phyloP scores from a whole-genome alignment of 37 sponge, comb jelly and placozoan species.

The Ephydatia muelleri region DNA sequence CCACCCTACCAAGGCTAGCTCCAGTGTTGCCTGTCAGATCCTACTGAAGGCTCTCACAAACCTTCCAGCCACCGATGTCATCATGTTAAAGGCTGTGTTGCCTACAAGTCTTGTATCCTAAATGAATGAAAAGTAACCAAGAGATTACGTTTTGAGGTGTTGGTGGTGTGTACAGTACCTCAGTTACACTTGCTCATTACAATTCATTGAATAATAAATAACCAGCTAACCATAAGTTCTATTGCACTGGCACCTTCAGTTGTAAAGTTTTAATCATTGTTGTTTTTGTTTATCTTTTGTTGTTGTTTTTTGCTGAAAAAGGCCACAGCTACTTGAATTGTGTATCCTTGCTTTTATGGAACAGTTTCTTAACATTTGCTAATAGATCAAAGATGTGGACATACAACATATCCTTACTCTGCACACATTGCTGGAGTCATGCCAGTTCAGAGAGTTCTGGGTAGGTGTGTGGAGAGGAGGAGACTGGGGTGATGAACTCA shows the following conservation, averaged over 20 bases:
- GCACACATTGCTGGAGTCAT: constrained; percentile 56
- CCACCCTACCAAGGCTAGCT: constrained; percentile 27
- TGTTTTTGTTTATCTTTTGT: too few relatives aligned
- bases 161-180: too few relatives aligned
- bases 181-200: too few relatives aligned
- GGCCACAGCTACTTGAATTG: too few relatives aligned
- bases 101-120: constrained; percentile 29
- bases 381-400: constrained; percentile 31
- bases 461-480: background rate
- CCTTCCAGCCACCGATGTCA: constrained; percentile 67
- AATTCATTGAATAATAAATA: too few relatives aligned
- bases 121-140: background rate
- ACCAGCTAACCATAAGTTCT: too few relatives aligned
- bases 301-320: too few relatives aligned
- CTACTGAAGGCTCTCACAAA: constrained; percentile 73
- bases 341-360: background rate
- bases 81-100: constrained; percentile 52
- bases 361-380: background rate
- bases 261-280: too few relatives aligned
- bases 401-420: constrained; percentile 24
- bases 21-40: constrained; percentile 23
- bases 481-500: too few relatives aligned
- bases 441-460: constrained; percentile 72
- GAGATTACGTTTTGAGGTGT: too few relatives aligned
- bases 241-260: too few relatives aligned